phyloP scores from a whole-genome alignment of 1,140 invertebrate genomes.

The Brachionus calyciflorus region DNA sequence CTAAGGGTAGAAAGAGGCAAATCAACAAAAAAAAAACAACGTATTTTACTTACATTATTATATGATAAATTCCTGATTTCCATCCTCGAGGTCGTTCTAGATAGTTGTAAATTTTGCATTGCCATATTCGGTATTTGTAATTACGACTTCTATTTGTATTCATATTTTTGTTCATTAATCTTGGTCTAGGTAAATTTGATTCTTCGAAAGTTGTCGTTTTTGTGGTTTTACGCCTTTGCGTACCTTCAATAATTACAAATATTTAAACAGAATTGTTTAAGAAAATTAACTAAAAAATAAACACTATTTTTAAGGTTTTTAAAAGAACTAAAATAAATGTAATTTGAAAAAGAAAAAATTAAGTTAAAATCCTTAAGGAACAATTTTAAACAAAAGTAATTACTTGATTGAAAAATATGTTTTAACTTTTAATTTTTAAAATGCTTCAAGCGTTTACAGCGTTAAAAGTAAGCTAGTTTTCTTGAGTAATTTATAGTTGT shows the following conservation, averaged over 20 bases:
- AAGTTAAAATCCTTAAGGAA: no score
- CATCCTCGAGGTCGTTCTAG: constrained; percentile 81
- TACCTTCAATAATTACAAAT: neutral
- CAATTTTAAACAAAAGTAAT: no score
- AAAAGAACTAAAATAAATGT: neutral
- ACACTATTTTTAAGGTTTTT: neutral
- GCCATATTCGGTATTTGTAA: constrained; percentile 71
- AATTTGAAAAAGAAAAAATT: no score
- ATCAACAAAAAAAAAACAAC: constrained; percentile 48
- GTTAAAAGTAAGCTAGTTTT: no score
- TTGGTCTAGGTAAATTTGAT: neutral
- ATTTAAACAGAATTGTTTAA: neutral
- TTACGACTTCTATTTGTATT: neutral
- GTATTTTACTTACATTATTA: constrained; percentile 79
- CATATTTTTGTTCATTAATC: neutral
- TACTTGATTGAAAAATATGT: no score
- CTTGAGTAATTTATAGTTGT: no score
- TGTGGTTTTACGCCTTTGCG: neutral
- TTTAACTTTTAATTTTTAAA: no score
- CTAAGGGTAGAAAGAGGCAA: no score
- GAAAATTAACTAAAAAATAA: neutral
- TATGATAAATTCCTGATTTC: constrained; percentile 80
- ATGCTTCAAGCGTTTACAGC: no score
- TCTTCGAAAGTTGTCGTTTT: constrained; percentile 1
- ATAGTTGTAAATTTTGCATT: constrained; percentile 87